Base-by-base conservation (phyloP, 2,113 vertebrate species). In the Mormyrus iriodes region DNA sequence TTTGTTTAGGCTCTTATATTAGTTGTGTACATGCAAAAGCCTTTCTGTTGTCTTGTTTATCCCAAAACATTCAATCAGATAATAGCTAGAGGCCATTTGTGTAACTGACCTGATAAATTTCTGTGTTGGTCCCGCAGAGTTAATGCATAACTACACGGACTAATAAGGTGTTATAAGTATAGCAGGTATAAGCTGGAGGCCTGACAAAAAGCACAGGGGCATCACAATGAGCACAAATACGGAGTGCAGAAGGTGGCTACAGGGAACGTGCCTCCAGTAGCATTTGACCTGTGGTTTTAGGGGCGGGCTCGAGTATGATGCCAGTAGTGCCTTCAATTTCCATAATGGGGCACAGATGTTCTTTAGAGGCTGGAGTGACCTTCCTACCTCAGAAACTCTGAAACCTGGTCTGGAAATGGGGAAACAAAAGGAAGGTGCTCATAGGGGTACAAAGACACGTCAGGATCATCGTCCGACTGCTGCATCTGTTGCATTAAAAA, bases 321-420 rank as follows among this genome's bases (percentile, higher is more conserved):
- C 44, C 39, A 84, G 39, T n/a, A 84, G 6, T n/a, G 21, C 44
- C 82, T 84, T 42, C 19, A 44, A 48, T 48, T 84, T 35, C 82
- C 24, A 24, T 48, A 84, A 84, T 48, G 21, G 44, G 44, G 9
- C 82, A 55, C 49, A 52, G 39, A 86, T 35, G 15, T 86, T 35
- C 49, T 84, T 86, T n/a, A 48, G 82, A 48, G 51, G 85, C 17
- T 53, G 24, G 49, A 12, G 85, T 86, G 85, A 86, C 85, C 85
- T 86, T 79, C 73, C 73, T 53, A 15, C 39, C 82, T 46, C 49
- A 86, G 51, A 31, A n/a, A 53, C 27, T 86, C 51, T 35, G 49
- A 86, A 53, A 53, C 49, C 85, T 17, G 85, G 55, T 53, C 85
- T 48, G 4, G 24, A 51, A 49, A 85, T 15, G 21, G 39, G 42